A percentile compares a stretch with the other conserved stretches of the same genome.
Evolutionary conservation across 2,888 invertebrate genomes (phyloP).

Genomic region (Machimus rusticus): DNA sequence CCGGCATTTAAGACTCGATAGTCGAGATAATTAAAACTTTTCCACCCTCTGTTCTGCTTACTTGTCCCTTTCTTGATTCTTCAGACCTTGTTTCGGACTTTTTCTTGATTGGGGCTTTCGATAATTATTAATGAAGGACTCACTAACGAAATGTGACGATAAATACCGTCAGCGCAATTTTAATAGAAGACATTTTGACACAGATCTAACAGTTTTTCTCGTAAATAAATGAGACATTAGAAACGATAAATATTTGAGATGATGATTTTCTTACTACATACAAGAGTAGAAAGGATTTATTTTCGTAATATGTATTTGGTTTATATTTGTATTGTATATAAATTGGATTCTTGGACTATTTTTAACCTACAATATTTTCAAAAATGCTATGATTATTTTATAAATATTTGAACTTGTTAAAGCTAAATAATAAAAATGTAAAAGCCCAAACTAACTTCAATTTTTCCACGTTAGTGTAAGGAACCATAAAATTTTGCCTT

Average conservation of each 20-base stretch:
- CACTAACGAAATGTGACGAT: background rate
- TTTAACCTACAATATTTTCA: too few species aligned
- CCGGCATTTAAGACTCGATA: constrained; percentile 19
- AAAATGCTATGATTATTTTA: too few species aligned
- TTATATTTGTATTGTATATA: background rate
- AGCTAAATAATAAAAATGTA: too few species aligned
- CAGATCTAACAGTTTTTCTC: background rate
- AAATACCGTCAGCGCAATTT: background rate
- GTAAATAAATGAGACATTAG: too few species aligned
- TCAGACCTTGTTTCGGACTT: background rate
- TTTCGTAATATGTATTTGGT: too few species aligned
- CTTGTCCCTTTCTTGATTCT: background rate
- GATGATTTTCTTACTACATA: background rate
- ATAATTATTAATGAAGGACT: background rate
- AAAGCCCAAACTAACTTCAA: too few species aligned
- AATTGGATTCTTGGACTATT: background rate
- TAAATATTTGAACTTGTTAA: too few species aligned
- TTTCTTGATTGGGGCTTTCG: background rate
- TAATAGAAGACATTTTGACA: background rate
- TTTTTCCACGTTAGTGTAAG: too few species aligned
- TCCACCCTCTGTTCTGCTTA: background rate
- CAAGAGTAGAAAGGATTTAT: too few species aligned
- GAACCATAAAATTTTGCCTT: too few species aligned
- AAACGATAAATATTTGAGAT: background rate
- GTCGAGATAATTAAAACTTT: background rate